A percentile compares a stretch with the other conserved stretches of the same genome.
Conservation (phyloP, 2,113 vertebrate genomes). For the Stomatorhinus ivindoensis region DNA sequence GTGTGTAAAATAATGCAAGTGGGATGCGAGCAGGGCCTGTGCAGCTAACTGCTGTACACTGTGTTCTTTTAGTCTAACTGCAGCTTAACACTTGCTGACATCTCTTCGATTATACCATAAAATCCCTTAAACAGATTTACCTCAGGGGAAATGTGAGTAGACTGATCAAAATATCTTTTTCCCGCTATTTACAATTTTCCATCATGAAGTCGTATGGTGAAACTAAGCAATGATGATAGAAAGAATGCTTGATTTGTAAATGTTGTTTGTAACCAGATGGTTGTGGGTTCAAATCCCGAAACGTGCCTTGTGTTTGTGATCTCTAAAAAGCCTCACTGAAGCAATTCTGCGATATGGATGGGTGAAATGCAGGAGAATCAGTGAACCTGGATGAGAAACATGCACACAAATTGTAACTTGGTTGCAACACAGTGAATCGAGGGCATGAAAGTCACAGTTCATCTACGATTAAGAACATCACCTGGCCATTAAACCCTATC, state of each 20-base stretch:
- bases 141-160: slow-evolving; percentile 23
- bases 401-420: neutral
- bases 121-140: slow-evolving; percentile 52
- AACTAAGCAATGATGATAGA: neutral
- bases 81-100: slow-evolving; percentile 52
- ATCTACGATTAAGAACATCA: neutral
- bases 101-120: slow-evolving; percentile 48
- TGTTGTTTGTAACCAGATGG: neutral
- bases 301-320: neutral
- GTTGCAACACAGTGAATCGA: neutral
- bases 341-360: neutral
- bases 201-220: slow-evolving; percentile 23
- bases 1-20: neutral
- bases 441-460: neutral
- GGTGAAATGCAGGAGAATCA: neutral
- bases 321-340: neutral
- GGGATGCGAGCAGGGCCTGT: neutral
- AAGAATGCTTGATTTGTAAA: neutral
- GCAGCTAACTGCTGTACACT: slow-evolving; percentile 1
- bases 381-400: neutral
- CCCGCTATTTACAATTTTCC: slow-evolving; percentile 23
- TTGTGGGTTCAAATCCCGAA: neutral
- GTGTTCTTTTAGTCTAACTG: slow-evolving; percentile 35
- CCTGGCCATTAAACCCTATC: neutral
- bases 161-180: slow-evolving; percentile 46